A percentile compares a stretch with the other conserved stretches of the same genome.
phyloP scores from a whole-genome alignment of 2,888 invertebrate genomes.

The Drosophila prostipennis region DNA sequence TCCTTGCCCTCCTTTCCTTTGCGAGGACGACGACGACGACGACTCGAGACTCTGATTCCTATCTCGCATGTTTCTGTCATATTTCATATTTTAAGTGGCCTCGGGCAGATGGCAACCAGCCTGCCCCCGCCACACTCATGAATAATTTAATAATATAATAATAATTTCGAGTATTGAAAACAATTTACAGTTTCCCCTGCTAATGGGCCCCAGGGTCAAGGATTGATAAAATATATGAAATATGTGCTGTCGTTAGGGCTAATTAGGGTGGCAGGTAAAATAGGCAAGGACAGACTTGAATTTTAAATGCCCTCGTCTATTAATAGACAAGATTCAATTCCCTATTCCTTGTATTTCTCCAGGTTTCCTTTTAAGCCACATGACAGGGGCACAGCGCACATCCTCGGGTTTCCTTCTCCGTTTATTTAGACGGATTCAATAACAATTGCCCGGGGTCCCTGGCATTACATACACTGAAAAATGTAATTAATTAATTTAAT shows the following conservation, averaged over 20 bases:
- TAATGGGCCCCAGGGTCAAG: constrained; percentile 10
- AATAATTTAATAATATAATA: constrained; percentile 53
- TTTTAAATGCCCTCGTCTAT: constrained; percentile 24
- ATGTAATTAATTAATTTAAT: too few relatives aligned
- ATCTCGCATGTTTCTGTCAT: constrained; percentile 49
- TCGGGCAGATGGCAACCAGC: constrained; percentile 31
- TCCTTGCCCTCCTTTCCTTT: constrained; percentile 17
- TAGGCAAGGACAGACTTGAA: constrained; percentile 9
- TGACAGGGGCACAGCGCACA: constrained; percentile 12
- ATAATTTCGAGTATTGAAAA: constrained; percentile 48
- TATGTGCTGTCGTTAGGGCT: constrained; percentile 30
- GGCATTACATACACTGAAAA: constrained; percentile 21
- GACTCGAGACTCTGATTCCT: constrained; percentile 29
- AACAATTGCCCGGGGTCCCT: constrained; percentile 50
- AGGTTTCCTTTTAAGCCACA: constrained; percentile 1
- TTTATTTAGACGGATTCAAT: constrained; percentile 49
- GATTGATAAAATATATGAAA: constrained; percentile 37
- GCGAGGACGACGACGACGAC: constrained; percentile 9
- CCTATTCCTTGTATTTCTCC: neutral
- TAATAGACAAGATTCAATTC: constrained; percentile 23
- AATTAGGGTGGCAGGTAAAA: constrained; percentile 44
- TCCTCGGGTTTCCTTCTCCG: constrained; percentile 16
- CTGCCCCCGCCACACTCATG: constrained; percentile 27
- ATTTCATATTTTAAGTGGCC: constrained; percentile 54
- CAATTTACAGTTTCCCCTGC: constrained; percentile 47